Evolutionary conservation across 2,888 invertebrate species (phyloP), one percentile per base, ranked within the genome.

Genomic region (Lithophane socia): DNA sequence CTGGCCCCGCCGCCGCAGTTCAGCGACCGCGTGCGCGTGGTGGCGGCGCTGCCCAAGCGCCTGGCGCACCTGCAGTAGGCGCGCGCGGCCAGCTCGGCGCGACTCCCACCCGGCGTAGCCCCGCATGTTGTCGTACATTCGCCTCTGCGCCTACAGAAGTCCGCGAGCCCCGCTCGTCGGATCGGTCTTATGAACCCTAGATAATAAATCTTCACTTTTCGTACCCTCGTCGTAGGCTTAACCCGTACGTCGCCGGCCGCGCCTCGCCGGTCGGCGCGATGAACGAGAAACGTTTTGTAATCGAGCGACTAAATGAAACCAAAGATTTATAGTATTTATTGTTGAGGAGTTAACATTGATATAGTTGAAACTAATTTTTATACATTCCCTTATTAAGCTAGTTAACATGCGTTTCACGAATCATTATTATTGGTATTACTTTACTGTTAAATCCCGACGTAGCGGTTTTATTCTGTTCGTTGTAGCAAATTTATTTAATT

Each of bases 1-100:
- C 96, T 98, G 81, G 98, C 98, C 44, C 99, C 99, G 60, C 99
- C 99, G 58, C 99, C 99, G 60, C 99, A 99, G 95, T 99, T 99
- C 96, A 98, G 98, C 94, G 99, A 99, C 95, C 97, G 98, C 89
- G 98, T 98, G 75, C 97, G 98, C 88, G 98, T 99, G 86, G 98
- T 99, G 73, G 98, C 98, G 77, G 98, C 98, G 81, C 97, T 98
- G 92, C 98, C 98, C 86, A 99, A 99, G 95, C 97, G 96, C 72
- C 94, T 96, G 65, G 96, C 97, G 79, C 96, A 97, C 80, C 91
- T 97, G 83, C 97, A 97, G 89, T 95, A 83, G 76, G 37, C 37
- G 37, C 37, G 5, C 4, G 37, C n/a, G n/a, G n/a, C n/a, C n/a
- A n/a, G n/a, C n/a, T n/a, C 37, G 44, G 44, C 2, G 47, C 47